phyloP scores from a whole-genome alignment of 1,140 invertebrate genomes.

The Eriosoma lanigerum region DNA sequence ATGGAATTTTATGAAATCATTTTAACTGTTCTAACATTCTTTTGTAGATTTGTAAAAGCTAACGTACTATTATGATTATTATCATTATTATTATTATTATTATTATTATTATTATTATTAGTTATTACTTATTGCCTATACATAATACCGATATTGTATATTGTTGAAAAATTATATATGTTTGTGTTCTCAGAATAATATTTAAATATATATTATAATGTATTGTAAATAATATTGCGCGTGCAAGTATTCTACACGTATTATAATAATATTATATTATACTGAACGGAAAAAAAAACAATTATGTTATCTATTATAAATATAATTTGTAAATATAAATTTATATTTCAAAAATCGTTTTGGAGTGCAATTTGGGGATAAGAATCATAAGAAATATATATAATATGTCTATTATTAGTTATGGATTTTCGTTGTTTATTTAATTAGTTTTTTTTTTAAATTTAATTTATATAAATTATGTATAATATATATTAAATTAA shows the following conservation, averaged over 20 bases:
- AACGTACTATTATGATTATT: constrained; percentile 9
- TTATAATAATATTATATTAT: neutral
- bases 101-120: neutral
- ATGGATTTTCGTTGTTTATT: constrained; percentile 37
- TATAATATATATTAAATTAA: neutral
- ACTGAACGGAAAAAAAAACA: neutral
- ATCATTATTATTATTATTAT: constrained; percentile 8
- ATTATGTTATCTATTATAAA: constrained; percentile 35
- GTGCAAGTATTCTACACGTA: neutral
- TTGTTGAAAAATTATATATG: constrained; percentile 26
- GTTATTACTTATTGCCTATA: too few species aligned
- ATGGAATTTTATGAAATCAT: neutral
- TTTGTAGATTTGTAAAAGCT: constrained; percentile 40
- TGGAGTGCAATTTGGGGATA: constrained; percentile 43
- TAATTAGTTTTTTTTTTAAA: constrained; percentile 39
- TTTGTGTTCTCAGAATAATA: constrained; percentile 39
- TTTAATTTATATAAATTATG: constrained; percentile 3
- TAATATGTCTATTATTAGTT: constrained; percentile 40
- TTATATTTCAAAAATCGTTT: constrained; percentile 34
- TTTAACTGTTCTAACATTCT: constrained; percentile 30
- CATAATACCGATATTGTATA: constrained; percentile 27
- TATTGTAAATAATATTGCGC: neutral
- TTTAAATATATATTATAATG: neutral
- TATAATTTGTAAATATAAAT: constrained; percentile 38
- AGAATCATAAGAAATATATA: constrained; percentile 10